Base-by-base conservation (phyloP, 2,797 vertebrate species). In the Lutjanus argentimaculatus region DNA sequence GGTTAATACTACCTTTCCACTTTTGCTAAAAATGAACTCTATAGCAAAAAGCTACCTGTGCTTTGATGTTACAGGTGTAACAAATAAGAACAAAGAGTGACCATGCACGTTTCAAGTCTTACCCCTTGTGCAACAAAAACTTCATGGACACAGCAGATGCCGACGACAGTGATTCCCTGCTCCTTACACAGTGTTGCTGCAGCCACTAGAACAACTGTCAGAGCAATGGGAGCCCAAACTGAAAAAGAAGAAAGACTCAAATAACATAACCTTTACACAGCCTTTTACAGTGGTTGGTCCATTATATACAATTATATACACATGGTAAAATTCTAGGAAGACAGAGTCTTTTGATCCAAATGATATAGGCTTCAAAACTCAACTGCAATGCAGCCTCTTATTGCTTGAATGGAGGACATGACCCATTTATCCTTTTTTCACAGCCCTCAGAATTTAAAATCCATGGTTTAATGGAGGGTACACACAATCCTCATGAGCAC, bases 81-180 rank as follows among this genome's bases (percentile, higher is more conserved):
- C 6, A 8, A 21, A 45, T 16, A 56, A n/a, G 43, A 43, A 59
- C 16, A 11, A 66, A 66, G 6, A 19, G 21, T 10, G 14, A 25
- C 1, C 0, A 36, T 36, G 30, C 30, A 14, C 2, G 42, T 67
- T 65, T 36, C 6, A 3, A 55, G 43, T 16, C 97, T 97, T 96
- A 99, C 98, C 97, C 97, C 96, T 93, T 99, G 98, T 72, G 98
- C 98, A 82, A 99, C 95, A 92, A 99, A 99, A 67, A 99, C 98
- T 95, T 99, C 98, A 59, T 99, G 97, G 16, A 99, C 95, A 83
- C 98, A 99, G 93, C 98, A 99, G 94, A 99, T 97, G 57, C 98
- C 99, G 25, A 99, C 96, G n/a, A 99, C 99, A 0, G 98, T 99
- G 92, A 99, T 98, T 79, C 98, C 98, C 93, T 99, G 98, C 84